Evolutionary conservation across 2,797 vertebrate genomes (phyloP), one percentile per base, ranked within the genome.

Genomic region (Diceros bicornis): DNA sequence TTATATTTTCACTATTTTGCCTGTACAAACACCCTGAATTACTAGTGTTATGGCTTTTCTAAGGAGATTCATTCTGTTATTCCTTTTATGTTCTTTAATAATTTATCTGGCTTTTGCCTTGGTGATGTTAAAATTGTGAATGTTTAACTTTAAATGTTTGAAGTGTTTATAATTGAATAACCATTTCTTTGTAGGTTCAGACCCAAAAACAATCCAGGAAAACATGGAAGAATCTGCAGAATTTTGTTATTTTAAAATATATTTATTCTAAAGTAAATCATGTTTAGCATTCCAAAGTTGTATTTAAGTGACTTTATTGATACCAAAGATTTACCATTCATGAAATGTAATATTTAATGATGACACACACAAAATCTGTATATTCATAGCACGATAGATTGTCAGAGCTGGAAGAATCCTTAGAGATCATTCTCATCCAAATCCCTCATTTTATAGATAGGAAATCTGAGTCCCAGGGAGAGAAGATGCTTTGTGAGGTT

Each of bases 241-340:
- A 68, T 79, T 78, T 50, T 85, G 27, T 82, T 61, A 62, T 90
- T 83, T 87, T 62, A 83, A 75, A 81, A 68, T 69, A 2, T 84
- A 37, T 89, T 82, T 84, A 14, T 83, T 91, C 62, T 47, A 87
- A 91, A 87, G 74, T 23, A 89, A 88, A 87, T 59, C 2, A 77
- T 41, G 27, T 81, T 68, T 77, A 91, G 41, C 29, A 93, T 74
- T 44, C 7, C 50, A 78, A 93, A 71, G 47, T 95, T 85, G 81
- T 52, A 87, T 61, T 69, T 92, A 79, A 55, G 8, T 69, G 41
- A 61, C 41, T 68, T 91, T 59, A 82, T 27, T 37, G 12, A 64
- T 62, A 62, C 12, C 16, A 86, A 50, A 75, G 3, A 25, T 88
- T 91, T 75, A 72, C 17, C 10, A 93, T n/a, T 66, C 29, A 20